phyloP scores from a whole-genome alignment of 2,888 invertebrate species.

The Pterostichus madidus region DNA sequence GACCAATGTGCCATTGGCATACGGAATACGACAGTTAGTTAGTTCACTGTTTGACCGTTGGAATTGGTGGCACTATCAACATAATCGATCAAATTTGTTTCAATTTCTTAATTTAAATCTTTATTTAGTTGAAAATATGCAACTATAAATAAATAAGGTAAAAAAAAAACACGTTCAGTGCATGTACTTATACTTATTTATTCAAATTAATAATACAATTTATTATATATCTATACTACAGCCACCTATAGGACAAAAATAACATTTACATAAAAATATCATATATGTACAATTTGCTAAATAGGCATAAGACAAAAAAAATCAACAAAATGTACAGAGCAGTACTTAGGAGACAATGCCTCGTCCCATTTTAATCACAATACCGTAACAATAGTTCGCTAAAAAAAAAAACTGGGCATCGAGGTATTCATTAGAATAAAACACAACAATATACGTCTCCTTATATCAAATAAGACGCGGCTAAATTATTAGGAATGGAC shows the following conservation, averaged over 20 bases:
- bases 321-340: slow-evolving; percentile 67
- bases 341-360: slow-evolving; percentile 47
- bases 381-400: slow-evolving; percentile 13
- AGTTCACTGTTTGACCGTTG: too few species aligned
- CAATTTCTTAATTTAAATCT: too few species aligned
- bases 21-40: too few species aligned
- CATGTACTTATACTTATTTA: slow-evolving; percentile 58
- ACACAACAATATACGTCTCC: slow-evolving; percentile 17
- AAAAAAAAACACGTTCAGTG: too few species aligned
- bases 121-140: too few species aligned
- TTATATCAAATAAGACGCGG: slow-evolving; percentile 1
- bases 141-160: too few species aligned
- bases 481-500: neutral
- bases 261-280: slow-evolving; percentile 68
- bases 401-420: slow-evolving; percentile 29
- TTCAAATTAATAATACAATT: slow-evolving; percentile 64
- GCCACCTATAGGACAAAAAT: slow-evolving; percentile 68
- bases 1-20: too few species aligned
- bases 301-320: slow-evolving; percentile 63
- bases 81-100: too few species aligned
- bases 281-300: slow-evolving; percentile 68
- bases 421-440: neutral
- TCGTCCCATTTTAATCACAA: slow-evolving; percentile 20
- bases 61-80: too few species aligned
- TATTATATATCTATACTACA: slow-evolving; percentile 67